Evolutionary conservation across 2,888 invertebrate genomes (phyloP).

Genomic region (Plebejus anna): DNA sequence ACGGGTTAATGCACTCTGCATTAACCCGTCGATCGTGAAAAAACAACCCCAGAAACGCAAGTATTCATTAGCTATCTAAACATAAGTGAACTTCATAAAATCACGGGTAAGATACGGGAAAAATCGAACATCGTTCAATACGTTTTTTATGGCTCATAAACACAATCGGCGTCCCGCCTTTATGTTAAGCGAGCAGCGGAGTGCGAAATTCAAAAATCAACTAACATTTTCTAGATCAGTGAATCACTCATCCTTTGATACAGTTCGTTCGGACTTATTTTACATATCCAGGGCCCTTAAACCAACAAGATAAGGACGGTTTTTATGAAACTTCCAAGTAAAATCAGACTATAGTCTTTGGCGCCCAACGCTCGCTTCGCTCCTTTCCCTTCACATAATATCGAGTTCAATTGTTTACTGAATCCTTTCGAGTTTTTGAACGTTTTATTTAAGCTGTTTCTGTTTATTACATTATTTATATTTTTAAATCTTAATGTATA

Average conservation of each 20-base stretch:
- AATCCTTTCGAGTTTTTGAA: constrained; percentile 55
- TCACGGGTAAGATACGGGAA: background rate
- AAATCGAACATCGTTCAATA: background rate
- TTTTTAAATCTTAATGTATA: no score
- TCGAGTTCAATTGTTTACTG: constrained; percentile 70
- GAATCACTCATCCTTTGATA: constrained; percentile 59
- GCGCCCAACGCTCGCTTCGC: constrained; percentile 46
- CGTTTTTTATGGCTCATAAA: constrained; percentile 37
- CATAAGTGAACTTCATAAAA: background rate
- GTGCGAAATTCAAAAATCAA: constrained; percentile 78
- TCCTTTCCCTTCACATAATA: constrained; percentile 64
- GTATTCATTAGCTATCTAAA: background rate
- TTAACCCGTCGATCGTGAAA: no score
- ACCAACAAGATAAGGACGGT: background rate
- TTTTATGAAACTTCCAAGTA: background rate
- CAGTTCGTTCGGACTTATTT: background rate
- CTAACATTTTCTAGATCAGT: constrained; percentile 75
- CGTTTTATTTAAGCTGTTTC: background rate
- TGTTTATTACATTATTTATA: background rate
- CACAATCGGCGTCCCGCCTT: constrained; percentile 53
- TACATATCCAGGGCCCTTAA: background rate
- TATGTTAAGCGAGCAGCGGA: constrained; percentile 61
- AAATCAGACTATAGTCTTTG: constrained; percentile 49
- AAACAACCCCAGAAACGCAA: no score
- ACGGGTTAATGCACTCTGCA: no score